Base-by-base conservation (phyloP, 2,797 vertebrate species). In the Rhynchotus rufescens region DNA sequence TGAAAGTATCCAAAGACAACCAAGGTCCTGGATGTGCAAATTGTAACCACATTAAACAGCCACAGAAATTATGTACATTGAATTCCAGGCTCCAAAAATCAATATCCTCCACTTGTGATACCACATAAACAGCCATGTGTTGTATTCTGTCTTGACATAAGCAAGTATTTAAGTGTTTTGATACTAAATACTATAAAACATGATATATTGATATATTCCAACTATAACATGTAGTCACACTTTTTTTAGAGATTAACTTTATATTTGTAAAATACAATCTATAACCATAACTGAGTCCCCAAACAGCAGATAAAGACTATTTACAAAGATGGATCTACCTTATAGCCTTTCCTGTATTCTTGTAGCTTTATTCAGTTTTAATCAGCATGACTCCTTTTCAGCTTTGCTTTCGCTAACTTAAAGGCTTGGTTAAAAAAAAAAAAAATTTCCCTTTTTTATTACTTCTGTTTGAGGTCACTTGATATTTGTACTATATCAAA, bases 291-390 rank as follows among this genome's bases (percentile, higher is more conserved):
- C 40, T 17, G 28, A 90, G 66, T 83, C 49, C 30, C 76, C 77
- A 36, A 71, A 44, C 57, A 92, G 44, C 61, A 90, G 77, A 54
- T 38, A 51, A 87, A 65, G 65, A 75, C 74, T 89, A 85, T 90
- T 85, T 89, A 83, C 76, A 85, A 12, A 17, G 13, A 88, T 40
- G 44, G 72, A 60, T 78, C 69, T 89, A 3, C 36, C 82, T 80
- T 85, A 92, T 66, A 92, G 40, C 26, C 30, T 65, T 60, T 42
- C 51, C 79, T 71, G 36, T 26, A 80, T 60, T 85, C 42, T 7
- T 67, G 65, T 34, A 82, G 79, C 38, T 74, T 79, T 74, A 44
- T 23, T 49, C 47, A 49, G 47, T 22, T 49, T 49, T 49, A 65
- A 84, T 74, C 47, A 88, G 44, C 61, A 40, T 61, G 86, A 83